Percentiles rank a stretch among this genome's conserved stretches.
These are phyloP conservation scores for Tragelaphus strepsiceros DNA, from an alignment of 2,113 vertebrate species.

Conservation along the genomic window DNA sequence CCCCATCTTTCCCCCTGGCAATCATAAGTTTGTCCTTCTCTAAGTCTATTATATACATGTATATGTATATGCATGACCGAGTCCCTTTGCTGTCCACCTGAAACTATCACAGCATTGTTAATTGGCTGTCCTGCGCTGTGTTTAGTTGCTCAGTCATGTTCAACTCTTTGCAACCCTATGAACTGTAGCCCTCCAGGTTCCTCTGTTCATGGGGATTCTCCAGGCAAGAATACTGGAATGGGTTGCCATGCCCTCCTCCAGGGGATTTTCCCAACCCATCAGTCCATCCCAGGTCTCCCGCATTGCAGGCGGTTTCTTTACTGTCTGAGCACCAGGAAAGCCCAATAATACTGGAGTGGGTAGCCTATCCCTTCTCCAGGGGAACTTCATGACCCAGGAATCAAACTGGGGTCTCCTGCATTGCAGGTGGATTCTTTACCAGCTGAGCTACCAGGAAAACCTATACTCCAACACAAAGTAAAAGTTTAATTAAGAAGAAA, in stretches of 20 bases:
- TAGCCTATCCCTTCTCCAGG: not conserved
- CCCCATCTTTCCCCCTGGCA: not conserved
- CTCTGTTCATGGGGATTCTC: not conserved
- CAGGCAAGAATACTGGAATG: not conserved
- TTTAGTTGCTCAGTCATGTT: not conserved
- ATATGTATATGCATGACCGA: not conserved
- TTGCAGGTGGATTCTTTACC: not conserved
- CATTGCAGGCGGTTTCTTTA: not conserved
- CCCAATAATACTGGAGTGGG: not conserved
- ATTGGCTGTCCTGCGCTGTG: not conserved
- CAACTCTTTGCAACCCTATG: not conserved
- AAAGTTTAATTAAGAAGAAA: not conserved
- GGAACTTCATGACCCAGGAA: not conserved
- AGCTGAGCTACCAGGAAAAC: not conserved
- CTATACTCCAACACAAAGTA: not conserved
- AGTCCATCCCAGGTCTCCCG: not conserved
- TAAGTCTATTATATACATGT: not conserved
- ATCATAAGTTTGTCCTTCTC: not conserved
- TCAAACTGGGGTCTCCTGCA: not conserved
- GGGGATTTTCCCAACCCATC: not conserved
- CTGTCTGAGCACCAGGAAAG: not conserved
- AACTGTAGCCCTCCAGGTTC: not conserved
- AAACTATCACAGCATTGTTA: not conserved
- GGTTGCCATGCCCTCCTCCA: not conserved
- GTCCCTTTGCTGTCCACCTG: not conserved